Evolutionary conservation across 2,113 vertebrate species (phyloP).

Genomic region (Falco punctatus): DNA sequence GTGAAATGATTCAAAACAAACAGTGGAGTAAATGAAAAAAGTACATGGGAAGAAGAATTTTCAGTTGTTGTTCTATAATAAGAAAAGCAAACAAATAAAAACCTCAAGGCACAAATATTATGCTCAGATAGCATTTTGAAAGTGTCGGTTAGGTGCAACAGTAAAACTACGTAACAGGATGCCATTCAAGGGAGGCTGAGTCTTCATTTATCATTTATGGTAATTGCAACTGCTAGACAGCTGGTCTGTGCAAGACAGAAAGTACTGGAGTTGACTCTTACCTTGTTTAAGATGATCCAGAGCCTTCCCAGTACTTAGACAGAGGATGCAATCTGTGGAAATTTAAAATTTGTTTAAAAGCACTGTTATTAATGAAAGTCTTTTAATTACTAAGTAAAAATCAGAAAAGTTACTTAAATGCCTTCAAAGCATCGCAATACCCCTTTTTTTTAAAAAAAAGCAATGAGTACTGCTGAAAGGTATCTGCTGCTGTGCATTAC

Average conservation of each 20-base stretch:
- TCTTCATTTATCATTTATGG: background rate
- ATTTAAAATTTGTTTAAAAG: slow-evolving; percentile 2
- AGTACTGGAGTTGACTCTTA: background rate
- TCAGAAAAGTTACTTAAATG: background rate
- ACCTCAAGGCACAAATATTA: background rate
- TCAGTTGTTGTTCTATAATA: slow-evolving; percentile 19
- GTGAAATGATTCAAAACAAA: slow-evolving; percentile 15
- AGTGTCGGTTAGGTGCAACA: background rate
- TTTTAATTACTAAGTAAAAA: background rate
- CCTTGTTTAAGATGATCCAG: slow-evolving; percentile 29
- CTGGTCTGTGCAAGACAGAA: background rate
- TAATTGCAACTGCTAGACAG: background rate
- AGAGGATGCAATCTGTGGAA: slow-evolving; percentile 36
- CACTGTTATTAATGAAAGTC: background rate
- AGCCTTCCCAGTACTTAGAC: background rate
- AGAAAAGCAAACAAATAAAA: slow-evolving; percentile 51
- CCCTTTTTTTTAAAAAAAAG: background rate
- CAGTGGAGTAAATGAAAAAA: slow-evolving; percentile 24
- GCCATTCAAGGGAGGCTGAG: background rate
- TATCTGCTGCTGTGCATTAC: background rate
- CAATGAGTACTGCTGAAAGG: background rate
- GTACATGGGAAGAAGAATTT: slow-evolving; percentile 1
- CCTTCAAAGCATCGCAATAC: background rate
- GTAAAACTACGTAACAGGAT: background rate
- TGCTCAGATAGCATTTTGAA: background rate